A percentile compares a stretch with the other conserved stretches of the same genome.
Conservation (phyloP, 2,888 invertebrate species). For the Chrysina gloriosa region DNA sequence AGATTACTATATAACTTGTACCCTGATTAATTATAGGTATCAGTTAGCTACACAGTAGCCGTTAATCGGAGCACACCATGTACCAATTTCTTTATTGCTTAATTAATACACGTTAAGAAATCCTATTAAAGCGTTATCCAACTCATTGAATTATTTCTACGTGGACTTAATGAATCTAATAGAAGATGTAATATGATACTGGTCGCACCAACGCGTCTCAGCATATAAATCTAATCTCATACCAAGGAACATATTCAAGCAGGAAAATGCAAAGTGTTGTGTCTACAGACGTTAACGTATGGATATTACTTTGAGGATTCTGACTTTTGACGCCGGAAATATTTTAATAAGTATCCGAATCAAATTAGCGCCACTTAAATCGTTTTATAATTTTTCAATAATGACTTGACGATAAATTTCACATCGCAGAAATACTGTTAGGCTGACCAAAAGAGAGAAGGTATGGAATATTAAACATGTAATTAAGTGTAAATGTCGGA, state of each 20-base stretch:
- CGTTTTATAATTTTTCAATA: conserved; percentile 17
- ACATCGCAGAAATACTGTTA: not conserved
- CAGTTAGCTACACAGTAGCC: conserved; percentile 7
- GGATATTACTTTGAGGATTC: conserved; percentile 14
- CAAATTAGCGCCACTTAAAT: conserved; percentile 27
- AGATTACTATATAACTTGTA: not conserved
- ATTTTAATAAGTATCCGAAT: conserved; percentile 28
- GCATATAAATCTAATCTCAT: conserved; percentile 18
- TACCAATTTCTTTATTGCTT: conserved; percentile 20
- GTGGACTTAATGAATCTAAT: conserved; percentile 18
- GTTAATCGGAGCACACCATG: conserved; percentile 11
- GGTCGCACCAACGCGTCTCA: not conserved
- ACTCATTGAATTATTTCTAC: conserved; percentile 10
- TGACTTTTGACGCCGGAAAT: conserved; percentile 30
- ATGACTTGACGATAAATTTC: conserved; percentile 28
- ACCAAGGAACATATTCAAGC: too few species aligned
- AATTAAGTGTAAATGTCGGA: conserved; percentile 13
- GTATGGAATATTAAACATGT: conserved; percentile 18
- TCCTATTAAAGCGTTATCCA: conserved; percentile 9
- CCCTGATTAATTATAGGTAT: not conserved
- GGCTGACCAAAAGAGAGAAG: not conserved
- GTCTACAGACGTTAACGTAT: too few species aligned
- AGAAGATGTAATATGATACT: conserved; percentile 22
- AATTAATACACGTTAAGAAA: not conserved
- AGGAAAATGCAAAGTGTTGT: too few species aligned